Base-by-base conservation (phyloP, 1,140 invertebrate species). In the Brachionus plicatilis region DNA sequence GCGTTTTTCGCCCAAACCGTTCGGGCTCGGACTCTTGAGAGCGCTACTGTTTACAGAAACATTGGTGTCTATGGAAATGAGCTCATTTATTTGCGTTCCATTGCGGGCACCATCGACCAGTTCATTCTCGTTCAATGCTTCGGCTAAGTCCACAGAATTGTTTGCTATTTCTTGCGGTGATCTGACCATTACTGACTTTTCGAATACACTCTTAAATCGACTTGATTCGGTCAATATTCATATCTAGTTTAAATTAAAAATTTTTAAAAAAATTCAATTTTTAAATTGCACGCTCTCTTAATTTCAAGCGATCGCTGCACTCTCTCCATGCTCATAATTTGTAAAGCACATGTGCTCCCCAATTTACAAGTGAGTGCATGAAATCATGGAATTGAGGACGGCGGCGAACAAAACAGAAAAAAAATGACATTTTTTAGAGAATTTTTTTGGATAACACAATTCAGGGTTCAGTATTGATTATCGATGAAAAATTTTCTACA, bases 251-350 rank as follows among this genome's bases (percentile, higher is more conserved):
- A 14, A n/a, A 33, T 70, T n/a, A n/a, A 17, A 41, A 47, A n/a
- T n/a, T n/a, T 8, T 45, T 12, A 45, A 72, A 72, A 72, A 68
- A 68, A 33, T 37, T 45, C 6, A 20, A 60, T 45, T 72, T 43
- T 17, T 17, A 47, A 72, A 41, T 72, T 72, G 68, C 68, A 72
- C 68, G 68, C 68, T 72, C 68, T 72, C 29, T 72, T 72, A 60
- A 60, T 60, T 27, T 60, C n/a, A 60, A 60, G 53, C 20, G 53
- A 60, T 60, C 53, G 2, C 1, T 60, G 53, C 53, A 60, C 53
- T 60, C 53, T 60, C 53, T 60, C 20, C 20, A 60, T 60, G 53
- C 27, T 60, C 53, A 60, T 60, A 60, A 60, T 60, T 60, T 60
- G 53, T 8, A 27, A 60, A 60, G 53, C 53, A 60, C 53, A 60